Base-by-base conservation (phyloP, 2,888 invertebrate genomes). In the Ennomos fuscantarius region DNA sequence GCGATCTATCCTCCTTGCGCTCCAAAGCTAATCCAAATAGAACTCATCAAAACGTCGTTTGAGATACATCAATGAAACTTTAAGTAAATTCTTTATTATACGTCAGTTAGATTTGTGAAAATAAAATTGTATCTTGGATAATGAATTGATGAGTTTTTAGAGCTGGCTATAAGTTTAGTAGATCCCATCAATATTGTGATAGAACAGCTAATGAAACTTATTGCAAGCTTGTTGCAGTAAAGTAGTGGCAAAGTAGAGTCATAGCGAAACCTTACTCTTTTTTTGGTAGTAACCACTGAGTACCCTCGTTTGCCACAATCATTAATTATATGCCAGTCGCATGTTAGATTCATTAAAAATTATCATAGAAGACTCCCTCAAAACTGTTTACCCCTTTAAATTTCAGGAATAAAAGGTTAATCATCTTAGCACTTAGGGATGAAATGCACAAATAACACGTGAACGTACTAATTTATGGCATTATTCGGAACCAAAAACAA, bases 241-340 rank as follows among this genome's bases (percentile, higher is more conserved):
- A 74, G 86, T 89, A 89, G 89, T 92, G 90, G 91, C 90, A 89
- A 89, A 86, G 88, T 90, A 88, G 89, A 89, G 86, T 92, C 91
- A 90, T 88, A 86, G 91, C 91, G 91, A 92, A 91, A 92, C 91
- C 81, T 92, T 92, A 91, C 90, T 90, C 90, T 78, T 87, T 69
- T 76, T 83, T 84, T 79, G 81, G 81, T 78, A 70, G 78, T 70
- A 63, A 79, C 74, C 81, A 79, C 82, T 74, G 77, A 76, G 79
- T 54, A 54, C 53, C 51, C 79, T 89, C 78, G 70, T 88, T 87
- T 89, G 91, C 91, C 90, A 90, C 89, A 82, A 71, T 87, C 85
- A 73, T 78, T 82, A 86, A 37, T 12, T 33, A 41, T 37, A 43
- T 24, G 86, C 86, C 81, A 81, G 74, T 77, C 78, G 91, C 91